Evolutionary conservation across 2,113 vertebrate species (phyloP), one percentile per base, ranked within the genome.

Genomic region (Suncus etruscus): DNA sequence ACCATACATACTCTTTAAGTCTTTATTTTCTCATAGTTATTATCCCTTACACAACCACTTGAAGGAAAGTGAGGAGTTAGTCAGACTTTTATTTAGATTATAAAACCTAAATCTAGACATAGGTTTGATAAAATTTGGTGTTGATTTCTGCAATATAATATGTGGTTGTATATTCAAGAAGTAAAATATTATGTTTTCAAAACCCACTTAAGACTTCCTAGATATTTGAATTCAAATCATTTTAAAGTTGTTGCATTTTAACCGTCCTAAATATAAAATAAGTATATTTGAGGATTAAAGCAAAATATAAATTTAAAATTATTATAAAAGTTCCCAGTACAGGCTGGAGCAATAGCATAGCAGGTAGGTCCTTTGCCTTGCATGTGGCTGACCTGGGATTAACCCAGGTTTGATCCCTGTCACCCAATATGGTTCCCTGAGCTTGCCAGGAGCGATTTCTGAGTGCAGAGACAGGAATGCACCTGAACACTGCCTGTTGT

Each of bases 191-290:
- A 45, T 47, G 16, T 51, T 45, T 74, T 90, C 72, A 61, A 85
- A 87, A 51, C 15, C 15, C 78, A 93, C 81, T 84, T 48, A 27
- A 24, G 22, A 93, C 81, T 84, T 39, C 51, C n/a, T 22, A 24
- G 16, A 16, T 24, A 1, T 47, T 25, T 12, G 29, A 51, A 73
- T 75, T 87, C 48, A 63, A 90, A 68, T 47, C 18, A 61, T 70
- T 87, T 78, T 85, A 16, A 85, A 82, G 25, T 22, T 76, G 12
- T 74, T 29, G 75, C 32, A 51, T 79, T 87, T 89, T 32, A 76
- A n/a, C 68, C 66, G 39, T 90, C 47, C 14, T 50, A 82, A 86
- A 74, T 51, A 75, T 65, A 69, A 54, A 63, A 31, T 87, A 73
- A 4, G 5, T 25, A 25, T 78, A 5, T 91, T 90, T 63, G 65